A percentile compares a stretch with the other conserved stretches of the same genome.
phyloP scores from a whole-genome alignment of 2,888 invertebrate genomes.

The Ethmia dodecea region DNA sequence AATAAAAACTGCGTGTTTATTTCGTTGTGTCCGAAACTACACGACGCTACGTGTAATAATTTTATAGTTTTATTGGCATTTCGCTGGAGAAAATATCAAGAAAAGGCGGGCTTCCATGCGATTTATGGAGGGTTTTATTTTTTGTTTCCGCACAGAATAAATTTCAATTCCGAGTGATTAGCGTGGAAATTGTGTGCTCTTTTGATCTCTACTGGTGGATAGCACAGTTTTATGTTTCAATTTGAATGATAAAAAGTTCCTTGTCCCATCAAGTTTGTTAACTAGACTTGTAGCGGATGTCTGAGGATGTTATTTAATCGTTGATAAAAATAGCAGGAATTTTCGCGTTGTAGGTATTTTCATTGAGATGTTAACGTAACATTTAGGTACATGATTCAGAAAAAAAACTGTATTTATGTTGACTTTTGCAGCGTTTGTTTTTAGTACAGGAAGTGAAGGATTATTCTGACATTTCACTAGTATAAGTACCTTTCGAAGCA shows the following conservation, averaged over 20 bases:
- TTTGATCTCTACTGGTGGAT: slow-evolving; percentile 24
- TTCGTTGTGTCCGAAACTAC: slow-evolving; percentile 43
- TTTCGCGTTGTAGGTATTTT: too few species aligned
- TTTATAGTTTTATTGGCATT: slow-evolving; percentile 70
- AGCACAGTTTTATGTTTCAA: slow-evolving; percentile 20
- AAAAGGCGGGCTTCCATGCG: slow-evolving; percentile 44
- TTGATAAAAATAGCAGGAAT: too few species aligned
- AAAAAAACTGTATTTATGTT: too few species aligned
- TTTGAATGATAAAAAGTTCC: slow-evolving; percentile 14
- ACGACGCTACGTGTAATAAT: slow-evolving; percentile 55
- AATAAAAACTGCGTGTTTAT: slow-evolving; percentile 56
- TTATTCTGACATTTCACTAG: too few species aligned
- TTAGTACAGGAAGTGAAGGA: too few species aligned
- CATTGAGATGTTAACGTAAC: too few species aligned
- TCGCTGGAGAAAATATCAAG: slow-evolving; percentile 48
- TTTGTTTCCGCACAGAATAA: slow-evolving; percentile 60
- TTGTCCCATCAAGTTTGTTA: slow-evolving; percentile 6
- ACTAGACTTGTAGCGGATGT: not conserved
- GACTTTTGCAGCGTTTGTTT: too few species aligned
- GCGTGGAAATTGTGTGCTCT: slow-evolving; percentile 6
- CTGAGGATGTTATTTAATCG: not conserved
- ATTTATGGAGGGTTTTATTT: slow-evolving; percentile 64
- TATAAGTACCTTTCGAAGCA: too few species aligned
- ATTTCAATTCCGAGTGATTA: slow-evolving; percentile 24
- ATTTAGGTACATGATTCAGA: too few species aligned